Percentiles rank a stretch among this genome's conserved stretches.
phyloP scores from a whole-genome alignment of 2,797 vertebrate species.

The Odontamblyopus lacepedii region DNA sequence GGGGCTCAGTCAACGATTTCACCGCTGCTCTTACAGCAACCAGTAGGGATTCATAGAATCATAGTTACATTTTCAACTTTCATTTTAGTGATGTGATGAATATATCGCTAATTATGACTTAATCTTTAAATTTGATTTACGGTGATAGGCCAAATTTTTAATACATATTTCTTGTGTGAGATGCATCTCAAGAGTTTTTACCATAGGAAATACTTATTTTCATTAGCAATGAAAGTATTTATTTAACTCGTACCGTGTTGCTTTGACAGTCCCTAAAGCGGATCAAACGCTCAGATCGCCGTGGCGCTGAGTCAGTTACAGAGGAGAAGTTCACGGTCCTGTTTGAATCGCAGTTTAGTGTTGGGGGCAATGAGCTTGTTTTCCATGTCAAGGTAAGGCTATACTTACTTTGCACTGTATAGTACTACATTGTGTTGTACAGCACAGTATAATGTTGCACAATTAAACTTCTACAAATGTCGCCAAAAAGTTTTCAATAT shows the following conservation, averaged over 20 bases:
- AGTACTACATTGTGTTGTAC: background rate
- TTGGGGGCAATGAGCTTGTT: slow-evolving; percentile 93
- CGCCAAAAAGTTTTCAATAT: background rate
- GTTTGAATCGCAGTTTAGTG: slow-evolving; percentile 95
- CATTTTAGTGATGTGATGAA: background rate
- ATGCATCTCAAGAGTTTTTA: no score
- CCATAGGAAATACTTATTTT: no score
- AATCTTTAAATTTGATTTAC: background rate
- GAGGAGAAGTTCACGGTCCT: slow-evolving; percentile 97
- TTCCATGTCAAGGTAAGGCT: slow-evolving; percentile 93
- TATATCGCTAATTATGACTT: background rate
- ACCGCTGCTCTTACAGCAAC: no score
- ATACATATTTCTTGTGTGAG: no score
- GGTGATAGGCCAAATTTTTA: background rate
- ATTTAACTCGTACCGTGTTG: background rate
- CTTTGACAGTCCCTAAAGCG: slow-evolving; percentile 87
- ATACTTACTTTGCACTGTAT: background rate
- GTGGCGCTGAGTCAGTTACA: slow-evolving; percentile 92
- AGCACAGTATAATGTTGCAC: background rate
- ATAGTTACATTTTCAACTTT: no score
- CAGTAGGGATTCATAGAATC: no score
- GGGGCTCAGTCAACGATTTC: no score
- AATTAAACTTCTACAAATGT: background rate
- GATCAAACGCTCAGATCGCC: slow-evolving; percentile 93
- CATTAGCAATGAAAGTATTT: background rate